Base-by-base conservation (phyloP, 2,113 vertebrate species). In the Menura novaehollandiae region DNA sequence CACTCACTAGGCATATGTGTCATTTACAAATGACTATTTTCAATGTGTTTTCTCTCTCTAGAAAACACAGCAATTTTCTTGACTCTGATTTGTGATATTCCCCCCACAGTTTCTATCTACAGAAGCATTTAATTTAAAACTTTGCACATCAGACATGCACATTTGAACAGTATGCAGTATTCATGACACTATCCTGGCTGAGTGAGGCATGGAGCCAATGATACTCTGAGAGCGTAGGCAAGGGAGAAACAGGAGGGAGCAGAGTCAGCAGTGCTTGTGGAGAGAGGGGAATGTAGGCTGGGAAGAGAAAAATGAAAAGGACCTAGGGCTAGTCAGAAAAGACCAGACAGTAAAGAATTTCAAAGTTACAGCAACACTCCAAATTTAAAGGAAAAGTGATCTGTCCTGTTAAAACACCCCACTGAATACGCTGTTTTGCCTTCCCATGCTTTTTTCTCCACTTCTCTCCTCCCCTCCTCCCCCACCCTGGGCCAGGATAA, bases 101-200 rank as follows among this genome's bases (percentile, higher is more conserved):
- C 67, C 72, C 75, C 64, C 66, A 37, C 84, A 89, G 56, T 81
- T 92, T 95, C 95, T 77, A 89, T 77, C 63, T 91, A 81, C 88
- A 93, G 92, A 90, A 86, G 49, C 72, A 84, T 32, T 84, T 84
- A 86, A 91, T 92, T 93, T 35, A 90, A 67, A 87, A 81, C 56
- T 71, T 47, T 90, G 66, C 88, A 75, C 64, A 88, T 92, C 85
- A 97, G 92, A 93, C 88, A 60, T 20, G 76, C 88, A 89, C 60
- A 86, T 49, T 93, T 94, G 85, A 96, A 67, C 88, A 93, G 91
- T 21, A 89, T 87, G 94, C 91, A 91, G 91, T 91, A 96, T 94
- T 95, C 92, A 91, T 84, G 83, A 89, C 47, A 39, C 43, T 55
- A 27, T 27, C 55, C 72, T 84, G 83, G 72, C 94, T 94, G 76